Evolutionary conservation across 2,797 vertebrate genomes (phyloP).

Genomic region (Clarias laeviceps): DNA sequence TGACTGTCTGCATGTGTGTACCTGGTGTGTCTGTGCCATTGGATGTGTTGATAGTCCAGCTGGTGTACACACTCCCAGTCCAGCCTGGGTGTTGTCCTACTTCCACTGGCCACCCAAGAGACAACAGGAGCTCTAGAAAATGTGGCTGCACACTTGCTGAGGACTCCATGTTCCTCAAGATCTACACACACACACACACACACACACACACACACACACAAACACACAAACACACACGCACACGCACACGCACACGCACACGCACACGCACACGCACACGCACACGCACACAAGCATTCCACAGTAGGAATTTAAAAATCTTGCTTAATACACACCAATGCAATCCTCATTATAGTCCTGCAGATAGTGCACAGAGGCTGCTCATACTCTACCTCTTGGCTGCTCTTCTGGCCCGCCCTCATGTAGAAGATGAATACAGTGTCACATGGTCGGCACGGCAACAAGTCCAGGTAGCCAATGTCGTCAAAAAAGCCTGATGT

Average conservation of each 20-base stretch:
- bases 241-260: slow-evolving; percentile 22
- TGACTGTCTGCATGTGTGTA: neutral
- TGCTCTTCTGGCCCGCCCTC: slow-evolving; percentile 89
- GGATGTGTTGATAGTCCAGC: slow-evolving; percentile 84
- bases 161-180: slow-evolving; percentile 88
- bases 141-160: slow-evolving; percentile 80
- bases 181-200: slow-evolving; percentile 69
- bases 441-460: slow-evolving; percentile 86
- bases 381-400: slow-evolving; percentile 81
- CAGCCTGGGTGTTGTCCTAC: slow-evolving; percentile 82
- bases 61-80: slow-evolving; percentile 84
- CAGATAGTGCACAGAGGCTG: neutral
- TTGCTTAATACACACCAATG: neutral
- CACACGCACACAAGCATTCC: neutral
- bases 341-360: neutral
- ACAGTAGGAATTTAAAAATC: neutral
- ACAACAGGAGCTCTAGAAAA: slow-evolving; percentile 89
- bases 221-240: neutral
- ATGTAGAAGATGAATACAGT: slow-evolving; percentile 91
- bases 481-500: slow-evolving; percentile 88
- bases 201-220: slow-evolving; percentile 20
- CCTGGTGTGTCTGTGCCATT: slow-evolving; percentile 68
- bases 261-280: slow-evolving; percentile 29
- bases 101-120: slow-evolving; percentile 85
- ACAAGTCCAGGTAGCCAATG: slow-evolving; percentile 84